Percentiles rank a stretch among this genome's conserved stretches.
phyloP scores from a whole-genome alignment of 2,888 invertebrate genomes.

The Phyllotreta cruciferae region DNA sequence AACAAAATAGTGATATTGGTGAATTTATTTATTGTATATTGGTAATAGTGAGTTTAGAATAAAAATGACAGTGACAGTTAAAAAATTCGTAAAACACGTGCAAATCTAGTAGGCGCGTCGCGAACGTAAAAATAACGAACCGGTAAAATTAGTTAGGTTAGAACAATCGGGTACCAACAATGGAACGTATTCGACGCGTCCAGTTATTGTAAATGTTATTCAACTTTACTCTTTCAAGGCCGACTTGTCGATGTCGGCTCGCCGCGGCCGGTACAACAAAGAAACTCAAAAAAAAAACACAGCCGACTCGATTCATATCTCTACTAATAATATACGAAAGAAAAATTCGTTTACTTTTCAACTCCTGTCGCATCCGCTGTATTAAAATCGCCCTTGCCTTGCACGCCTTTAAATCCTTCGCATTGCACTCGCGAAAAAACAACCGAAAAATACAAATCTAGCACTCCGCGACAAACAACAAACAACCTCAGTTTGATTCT shows the following conservation, averaged over 20 bases:
- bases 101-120: too few relatives aligned
- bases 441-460: conserved; percentile 21
- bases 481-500: too few relatives aligned
- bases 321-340: too few relatives aligned
- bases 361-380: background rate
- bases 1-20: too few relatives aligned
- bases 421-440: conserved; percentile 15
- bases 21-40: too few relatives aligned
- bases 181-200: conserved; percentile 10
- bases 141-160: conserved; percentile 26
- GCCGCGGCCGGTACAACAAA: conserved; percentile 24
- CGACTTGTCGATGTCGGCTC: conserved; percentile 13
- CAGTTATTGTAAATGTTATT: conserved; percentile 26
- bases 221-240: conserved; percentile 29
- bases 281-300: conserved; percentile 15
- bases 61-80: too few relatives aligned
- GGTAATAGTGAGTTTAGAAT: too few relatives aligned
- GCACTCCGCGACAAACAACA: too few relatives aligned
- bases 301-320: too few relatives aligned
- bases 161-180: conserved; percentile 15
- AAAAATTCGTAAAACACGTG: background rate
- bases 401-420: too few relatives aligned
- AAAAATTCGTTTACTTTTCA: background rate
- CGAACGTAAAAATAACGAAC: conserved; percentile 13
- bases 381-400: too few relatives aligned